Evolutionary conservation across 1,140 invertebrate genomes (phyloP), one percentile per base, ranked within the genome.

Genomic region (Heliothis virescens): DNA sequence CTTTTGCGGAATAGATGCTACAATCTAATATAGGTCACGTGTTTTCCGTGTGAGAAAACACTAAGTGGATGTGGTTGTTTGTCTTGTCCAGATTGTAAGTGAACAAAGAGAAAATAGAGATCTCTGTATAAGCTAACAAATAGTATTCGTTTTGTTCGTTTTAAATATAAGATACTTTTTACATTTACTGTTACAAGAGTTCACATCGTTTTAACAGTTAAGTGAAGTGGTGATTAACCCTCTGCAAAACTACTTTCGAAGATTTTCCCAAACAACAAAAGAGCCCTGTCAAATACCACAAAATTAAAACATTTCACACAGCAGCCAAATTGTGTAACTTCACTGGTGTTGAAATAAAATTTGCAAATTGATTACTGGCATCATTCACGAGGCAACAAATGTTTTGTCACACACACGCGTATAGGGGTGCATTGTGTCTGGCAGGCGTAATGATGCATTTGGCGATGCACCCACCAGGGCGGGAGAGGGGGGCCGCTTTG

Each of bases 391-490:
- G 79, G 50, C 75, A 41, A 78, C 80, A 76, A 85, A 83, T 87
- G 82, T 86, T 85, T 86, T 89, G 88, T 90, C 87, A 89, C 79
- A 79, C 77, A 73, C 87, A 88, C 83, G 82, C 85, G 83, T 59
- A 83, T 84, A 79, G 83, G 86, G 86, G 87, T 79, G 82, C 83
- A 84, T 84, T 88, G 89, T 83, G 77, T 67, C 60, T 80, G 84
- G 76, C 83, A 83, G 80, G 15, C 65, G 78, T 85, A 89, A 83
- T 79, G 87, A 83, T 83, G 83, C 83, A 78, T 80, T 82, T 79
- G 77, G 60, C 71, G 52, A 83, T 82, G 77, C 73, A 79, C 60
- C 34, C 48, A 62, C 52, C 57, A 62, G 13, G n/a, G n/a, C 7
- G 63, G 63, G 63, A 1, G 41, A 60, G 60, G 59, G 50, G 74